Base-by-base conservation (phyloP, 30 jellyfish, hydroid and myxozoan species). In the Aurelia aurita region DNA sequence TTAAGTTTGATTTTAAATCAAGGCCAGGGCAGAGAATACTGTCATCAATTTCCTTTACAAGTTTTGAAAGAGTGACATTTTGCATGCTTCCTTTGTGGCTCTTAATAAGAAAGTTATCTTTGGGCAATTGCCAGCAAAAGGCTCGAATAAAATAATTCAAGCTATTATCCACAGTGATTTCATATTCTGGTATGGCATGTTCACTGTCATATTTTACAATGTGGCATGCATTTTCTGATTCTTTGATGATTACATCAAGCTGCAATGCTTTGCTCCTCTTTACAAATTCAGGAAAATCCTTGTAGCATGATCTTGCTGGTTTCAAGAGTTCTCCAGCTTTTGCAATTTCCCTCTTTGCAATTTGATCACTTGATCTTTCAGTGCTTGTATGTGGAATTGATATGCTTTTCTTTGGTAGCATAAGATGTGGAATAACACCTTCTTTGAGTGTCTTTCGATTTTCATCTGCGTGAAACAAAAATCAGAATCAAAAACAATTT, bases 111-210 rank as follows among this genome's bases (percentile, higher is more conserved):
- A 14, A 3, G 55, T 58, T 59, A 26, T 59, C n/a, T 27, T 58
- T 9, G 5, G 77, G 39, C 87, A 76, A n/a, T 21, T 20, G 49
- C 86, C 90, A 86, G 44, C 88, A 82, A 62, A 45, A 74, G 54
- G 76, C 90, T 18, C 76, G 10, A 19, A 74, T 61, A 57, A 66
- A 28, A 49, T 57, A 86, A 26, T 60, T 49, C 69, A 86, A 64
- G 51, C 71, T 65, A 21, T 49, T 55, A 54, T 74, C 80, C 27
- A 86, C 77, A 26, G 23, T 45, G 43, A 86, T 31, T 32, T 63
- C 87, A 64, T 22, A 26, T 64, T 64, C n/a, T 13, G 82, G 90
- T 22, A 79, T 62, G 16, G 49, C 18, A 79, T 66, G 29, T 58
- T 18, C 59, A 58, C 43, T 4, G 25, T 58, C 89, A 4, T 8